These are phyloP conservation scores for Trichogramma pretiosum DNA, from an alignment of 1,140 invertebrate genomes.

Conservation along the genomic window DNA sequence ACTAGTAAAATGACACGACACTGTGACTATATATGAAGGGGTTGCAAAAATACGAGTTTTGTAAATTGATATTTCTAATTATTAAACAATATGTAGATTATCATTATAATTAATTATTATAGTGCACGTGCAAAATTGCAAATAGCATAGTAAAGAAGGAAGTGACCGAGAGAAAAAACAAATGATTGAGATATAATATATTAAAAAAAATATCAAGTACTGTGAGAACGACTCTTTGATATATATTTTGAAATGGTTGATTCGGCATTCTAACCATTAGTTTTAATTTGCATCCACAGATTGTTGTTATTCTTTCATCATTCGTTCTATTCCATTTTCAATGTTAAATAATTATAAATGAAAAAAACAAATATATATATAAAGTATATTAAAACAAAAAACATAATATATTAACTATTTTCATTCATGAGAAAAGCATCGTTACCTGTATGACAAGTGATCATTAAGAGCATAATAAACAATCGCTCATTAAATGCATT, in stretches of 20 bases:
- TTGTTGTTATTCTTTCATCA: conserved; percentile 48
- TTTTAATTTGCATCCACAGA: conserved; percentile 44
- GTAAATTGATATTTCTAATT: too few relatives aligned
- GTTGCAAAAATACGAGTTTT: conserved; percentile 3
- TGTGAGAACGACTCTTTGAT: conserved; percentile 18
- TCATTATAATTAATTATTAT: conserved; percentile 14
- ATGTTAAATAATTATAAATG: conserved; percentile 47
- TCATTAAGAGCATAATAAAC: conserved; percentile 50
- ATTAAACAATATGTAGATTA: conserved; percentile 7
- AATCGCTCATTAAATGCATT: conserved; percentile 50
- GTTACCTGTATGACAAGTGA: conserved; percentile 50
- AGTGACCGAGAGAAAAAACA: conserved; percentile 10
- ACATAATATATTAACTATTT: conserved; percentile 50
- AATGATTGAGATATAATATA: conserved; percentile 7
- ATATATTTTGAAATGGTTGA: conserved; percentile 29
- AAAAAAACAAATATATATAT: conserved; percentile 10
- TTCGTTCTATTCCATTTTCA: conserved; percentile 42
- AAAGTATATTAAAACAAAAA: conserved; percentile 26
- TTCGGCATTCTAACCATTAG: conserved; percentile 42
- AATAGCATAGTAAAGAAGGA: too few relatives aligned
- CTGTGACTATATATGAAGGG: neutral
- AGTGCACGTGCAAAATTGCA: too few relatives aligned
- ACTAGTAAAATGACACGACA: conserved; percentile 7
- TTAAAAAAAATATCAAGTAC: conserved; percentile 13
- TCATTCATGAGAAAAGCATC: conserved; percentile 48